Base-by-base conservation (phyloP, 1,140 invertebrate species). In the Lanistes nyassanus region DNA sequence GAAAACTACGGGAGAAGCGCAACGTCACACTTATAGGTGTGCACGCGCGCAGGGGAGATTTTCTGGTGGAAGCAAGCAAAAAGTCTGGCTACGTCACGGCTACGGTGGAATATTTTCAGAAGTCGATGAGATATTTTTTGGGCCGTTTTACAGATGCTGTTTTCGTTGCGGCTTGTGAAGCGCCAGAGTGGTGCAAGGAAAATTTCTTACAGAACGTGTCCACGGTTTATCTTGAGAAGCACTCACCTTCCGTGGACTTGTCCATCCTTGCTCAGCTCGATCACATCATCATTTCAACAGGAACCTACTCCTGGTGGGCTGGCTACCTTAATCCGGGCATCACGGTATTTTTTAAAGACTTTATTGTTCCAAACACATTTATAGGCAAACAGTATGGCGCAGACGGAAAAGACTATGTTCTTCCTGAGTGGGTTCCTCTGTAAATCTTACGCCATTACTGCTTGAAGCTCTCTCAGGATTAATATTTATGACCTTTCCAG, bases 251-350 rank as follows among this genome's bases (percentile, higher is more conserved):
- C 16, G 88, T 91, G 78, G 81, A 83, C 60, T 69, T 85, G 31
- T 76, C 77, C 3, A 72, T 79, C 2, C 67, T 85, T 16, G 58
- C 77, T 51, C 37, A 65, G 16, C 75, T 79, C 53, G 80, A 83
- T 31, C 82, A 85, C 67, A 79, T 42, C 31, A 82, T 85, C 34
- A 80, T 84, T 26, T 82, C 76, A 21, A 53, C 74, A 7, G 84
- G 84, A 7, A 74, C 78, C n/a, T 84, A 79, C 75, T 82, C 81
- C 19, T 84, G 82, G 81, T 85, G 82, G 84, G 79, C 74, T 7
- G 84, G 78, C 4, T 84, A 74, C 60, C 70, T 82, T 9, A 79
- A 74, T 19, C 78, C 79, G 37, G 85, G 86, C n/a, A 73, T 77
- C 0, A 76, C 75, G 16, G 62, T 85, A 4, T 84, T 82, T 62